Conservation (phyloP, 1,140 invertebrate genomes). For the Stegodyphus dumicola region DNA sequence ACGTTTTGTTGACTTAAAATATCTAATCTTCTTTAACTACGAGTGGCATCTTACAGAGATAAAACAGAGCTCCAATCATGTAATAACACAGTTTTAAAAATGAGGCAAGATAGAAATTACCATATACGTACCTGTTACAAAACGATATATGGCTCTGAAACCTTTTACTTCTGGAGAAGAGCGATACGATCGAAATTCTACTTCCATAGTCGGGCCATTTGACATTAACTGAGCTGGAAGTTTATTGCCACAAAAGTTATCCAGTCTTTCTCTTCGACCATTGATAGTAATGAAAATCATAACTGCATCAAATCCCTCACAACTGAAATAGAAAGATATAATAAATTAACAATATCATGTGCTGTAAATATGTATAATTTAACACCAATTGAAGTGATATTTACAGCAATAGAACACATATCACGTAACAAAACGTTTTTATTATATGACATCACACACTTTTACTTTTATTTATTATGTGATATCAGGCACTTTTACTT, state of each 20-base stretch:
- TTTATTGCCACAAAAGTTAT: conserved; percentile 82
- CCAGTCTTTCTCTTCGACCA: conserved; percentile 81
- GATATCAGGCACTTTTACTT: not conserved
- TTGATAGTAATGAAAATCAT: conserved; percentile 81
- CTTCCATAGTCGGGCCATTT: conserved; percentile 80
- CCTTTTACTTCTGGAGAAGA: conserved; percentile 79
- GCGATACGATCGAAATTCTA: conserved; percentile 80
- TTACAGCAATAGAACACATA: no score
- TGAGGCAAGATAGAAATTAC: no score
- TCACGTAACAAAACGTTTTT: not conserved
- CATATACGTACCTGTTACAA: conserved; percentile 83
- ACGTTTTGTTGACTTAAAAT: no score
- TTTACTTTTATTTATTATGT: not conserved
- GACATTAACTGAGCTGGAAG: conserved; percentile 88
- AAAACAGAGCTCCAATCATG: no score
- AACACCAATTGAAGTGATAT: no score
- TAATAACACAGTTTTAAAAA: not conserved
- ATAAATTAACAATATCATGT: not conserved
- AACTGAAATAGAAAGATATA: conserved; percentile 72
- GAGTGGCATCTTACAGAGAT: no score
- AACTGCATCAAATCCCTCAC: conserved; percentile 79
- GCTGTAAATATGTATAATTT: no score
- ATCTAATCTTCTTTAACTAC: no score
- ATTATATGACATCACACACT: not conserved
- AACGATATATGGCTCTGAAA: conserved; percentile 87